Base-by-base conservation (phyloP, 2,888 invertebrate genomes). In the Sminthurides aquaticus region DNA sequence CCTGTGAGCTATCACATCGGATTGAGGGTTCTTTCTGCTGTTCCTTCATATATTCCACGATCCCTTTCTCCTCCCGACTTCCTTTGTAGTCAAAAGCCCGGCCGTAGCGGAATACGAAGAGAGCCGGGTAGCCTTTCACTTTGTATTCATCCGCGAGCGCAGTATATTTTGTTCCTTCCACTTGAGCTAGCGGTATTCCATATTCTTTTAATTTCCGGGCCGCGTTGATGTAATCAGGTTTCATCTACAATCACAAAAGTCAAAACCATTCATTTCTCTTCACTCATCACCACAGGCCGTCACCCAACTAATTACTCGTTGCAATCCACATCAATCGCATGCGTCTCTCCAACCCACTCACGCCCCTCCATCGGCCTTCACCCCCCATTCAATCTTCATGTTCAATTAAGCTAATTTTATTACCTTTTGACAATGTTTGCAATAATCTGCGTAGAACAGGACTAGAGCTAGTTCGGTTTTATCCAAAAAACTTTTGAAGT, bases 361-460 rank as follows among this genome's bases (percentile, higher is more conserved):
- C n/a, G n/a, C n/a, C n/a, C n/a, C n/a, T n/a, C n/a, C n/a, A n/a
- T n/a, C n/a, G n/a, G n/a, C n/a, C n/a, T n/a, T n/a, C n/a, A n/a
- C n/a, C n/a, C n/a, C n/a, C n/a, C n/a, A n/a, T n/a, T n/a, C n/a
- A n/a, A n/a, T n/a, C n/a, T n/a, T n/a, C n/a, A n/a, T n/a, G n/a
- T n/a, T n/a, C n/a, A n/a, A n/a, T n/a, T n/a, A n/a, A n/a, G n/a
- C n/a, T n/a, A n/a, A n/a, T n/a, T n/a, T n/a, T n/a, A 11, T 34
- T 75, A 76, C 75, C 71, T 75, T 76, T 57, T 75, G 67, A 64
- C 77, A 77, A 67, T 77, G 77, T 57, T 74, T 72, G 67, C 76
- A 82, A 81, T 82, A 83, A n/a, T 83, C 82, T 27, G 83, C 82
- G 76, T 83, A 84, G 75, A 84, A 84, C 71, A 83, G 81, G 3